A percentile compares a stretch with the other conserved stretches of the same genome.
Evolutionary conservation across 2,888 invertebrate species (phyloP).

Genomic region (Microdon myrmicae): DNA sequence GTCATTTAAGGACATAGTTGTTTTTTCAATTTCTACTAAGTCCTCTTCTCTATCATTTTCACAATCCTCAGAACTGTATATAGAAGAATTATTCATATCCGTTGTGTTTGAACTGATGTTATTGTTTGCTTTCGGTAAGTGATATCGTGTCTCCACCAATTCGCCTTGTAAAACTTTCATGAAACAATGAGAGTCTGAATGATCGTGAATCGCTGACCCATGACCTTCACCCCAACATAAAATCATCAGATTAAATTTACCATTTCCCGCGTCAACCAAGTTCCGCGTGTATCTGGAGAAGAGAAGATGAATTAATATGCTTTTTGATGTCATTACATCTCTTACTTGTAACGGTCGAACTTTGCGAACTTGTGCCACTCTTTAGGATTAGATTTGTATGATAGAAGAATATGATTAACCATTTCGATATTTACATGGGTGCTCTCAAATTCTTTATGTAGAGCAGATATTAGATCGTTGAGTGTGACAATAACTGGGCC

Average conservation of each 20-base stretch:
- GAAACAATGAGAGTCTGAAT: slow-evolving; percentile 95
- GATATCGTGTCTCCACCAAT: slow-evolving; percentile 78
- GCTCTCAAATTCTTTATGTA: slow-evolving; percentile 80
- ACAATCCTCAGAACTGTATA: slow-evolving; percentile 40
- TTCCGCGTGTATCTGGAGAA: slow-evolving; percentile 89
- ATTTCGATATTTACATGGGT: slow-evolving; percentile 91
- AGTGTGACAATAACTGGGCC: slow-evolving; percentile 67
- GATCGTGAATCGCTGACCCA: slow-evolving; percentile 95
- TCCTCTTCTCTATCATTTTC: slow-evolving; percentile 66
- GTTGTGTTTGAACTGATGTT: slow-evolving; percentile 16
- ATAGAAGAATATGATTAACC: slow-evolving; percentile 79
- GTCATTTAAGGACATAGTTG: slow-evolving; percentile 76
- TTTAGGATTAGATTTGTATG: slow-evolving; percentile 85
- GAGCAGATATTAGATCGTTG: slow-evolving; percentile 73
- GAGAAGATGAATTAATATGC: not conserved
- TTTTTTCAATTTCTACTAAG: slow-evolving; percentile 76
- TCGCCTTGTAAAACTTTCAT: slow-evolving; percentile 92
- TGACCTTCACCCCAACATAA: slow-evolving; percentile 99
- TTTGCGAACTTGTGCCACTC: slow-evolving; percentile 97
- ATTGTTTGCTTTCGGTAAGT: slow-evolving; percentile 53
- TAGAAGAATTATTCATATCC: slow-evolving; percentile 51
- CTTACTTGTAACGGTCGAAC: slow-evolving; percentile 88
- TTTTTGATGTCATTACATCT: not conserved
- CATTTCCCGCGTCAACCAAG: slow-evolving; percentile 94
- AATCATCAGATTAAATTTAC: slow-evolving; percentile 96